Base-by-base conservation (phyloP, 2,888 invertebrate species). In the Beris chalybata region DNA sequence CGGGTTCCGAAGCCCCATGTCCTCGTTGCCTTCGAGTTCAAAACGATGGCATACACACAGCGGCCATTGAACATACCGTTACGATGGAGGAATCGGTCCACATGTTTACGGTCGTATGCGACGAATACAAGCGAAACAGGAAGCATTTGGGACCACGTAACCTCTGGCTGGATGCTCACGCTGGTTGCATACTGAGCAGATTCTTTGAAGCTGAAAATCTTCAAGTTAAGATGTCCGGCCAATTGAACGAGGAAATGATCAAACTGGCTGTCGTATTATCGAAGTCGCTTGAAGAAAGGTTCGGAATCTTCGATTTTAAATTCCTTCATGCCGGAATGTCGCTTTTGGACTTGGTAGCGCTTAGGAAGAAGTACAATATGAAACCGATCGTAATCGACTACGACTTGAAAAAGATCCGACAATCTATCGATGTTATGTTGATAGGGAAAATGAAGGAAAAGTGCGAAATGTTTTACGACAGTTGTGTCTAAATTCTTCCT, bases 161-260 rank as follows among this genome's bases (percentile, higher is more conserved):
- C 9, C 38, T 9, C 7, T 38, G 38, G 38, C 38, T 5, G 9
- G 5, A 5, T 5, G 3, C 3, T 38, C 38, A 38, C 9, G 1
- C 38, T 1, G 6, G 9, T 12, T 7, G n/a, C n/a, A 54, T 54
- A 5, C 31, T 54, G 4, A 9, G 4, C n/a, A 30, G 31, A 9
- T 54, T 54, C 31, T 11, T 54, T 4, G 31, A 11, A 5, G 6
- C 38, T 5, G 11, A 11, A 29, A 12, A 29, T 11, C 4, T 7
- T 30, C 11, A 29, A 4, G 9, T 54, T 5, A 4, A 54, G 9
- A 54, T 4, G 4, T n/a, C 9, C 5, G 29, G 1, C 9, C 6
- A 54, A 31, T 22, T 54, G 5, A 29, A n/a, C 31, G 31, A 5
- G 4, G n/a, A 54, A 54, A 54, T 54, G 54, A 30, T 54, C n/a